Evolutionary conservation across 2,888 invertebrate species (phyloP).

Genomic region (Catonia carolina): DNA sequence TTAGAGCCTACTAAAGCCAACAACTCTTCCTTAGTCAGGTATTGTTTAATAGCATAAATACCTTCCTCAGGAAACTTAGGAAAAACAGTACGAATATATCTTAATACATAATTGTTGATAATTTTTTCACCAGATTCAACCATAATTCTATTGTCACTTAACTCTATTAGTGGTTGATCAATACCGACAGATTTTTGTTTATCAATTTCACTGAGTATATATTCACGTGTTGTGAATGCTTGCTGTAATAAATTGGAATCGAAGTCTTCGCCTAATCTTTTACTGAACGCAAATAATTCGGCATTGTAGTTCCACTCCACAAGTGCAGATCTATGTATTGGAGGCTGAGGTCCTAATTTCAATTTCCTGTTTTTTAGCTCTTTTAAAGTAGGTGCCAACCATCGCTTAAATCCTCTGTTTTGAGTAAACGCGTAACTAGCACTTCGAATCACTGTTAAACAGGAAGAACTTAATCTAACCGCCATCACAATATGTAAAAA

Average conservation of each 20-base stretch:
- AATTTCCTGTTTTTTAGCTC: slow-evolving; percentile 54
- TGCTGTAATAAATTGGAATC: slow-evolving; percentile 58
- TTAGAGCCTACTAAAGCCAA: slow-evolving; percentile 64
- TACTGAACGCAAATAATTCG: slow-evolving; percentile 73
- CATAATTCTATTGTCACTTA: slow-evolving; percentile 62
- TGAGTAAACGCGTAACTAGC: neutral
- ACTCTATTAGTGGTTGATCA: slow-evolving; percentile 48
- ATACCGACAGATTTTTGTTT: slow-evolving; percentile 65
- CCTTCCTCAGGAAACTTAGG: slow-evolving; percentile 69
- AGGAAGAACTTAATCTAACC: too few relatives aligned
- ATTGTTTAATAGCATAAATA: slow-evolving; percentile 54
- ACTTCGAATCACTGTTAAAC: too few relatives aligned
- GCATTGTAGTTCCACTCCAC: slow-evolving; percentile 56
- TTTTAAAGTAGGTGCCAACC: slow-evolving; percentile 61
- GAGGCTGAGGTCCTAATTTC: slow-evolving; percentile 51
- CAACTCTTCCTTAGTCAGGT: slow-evolving; percentile 58
- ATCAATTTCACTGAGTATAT: slow-evolving; percentile 61
- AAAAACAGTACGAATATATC: slow-evolving; percentile 21
- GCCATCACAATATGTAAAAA: too few relatives aligned
- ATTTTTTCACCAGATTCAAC: slow-evolving; percentile 60
- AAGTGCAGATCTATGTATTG: slow-evolving; percentile 53
- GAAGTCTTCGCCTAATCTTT: slow-evolving; percentile 78
- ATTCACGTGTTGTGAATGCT: slow-evolving; percentile 73
- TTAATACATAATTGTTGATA: slow-evolving; percentile 44
- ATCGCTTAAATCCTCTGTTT: slow-evolving; percentile 48